Conservation (phyloP, 2,797 vertebrate species). For the Serranus cabrilla region DNA sequence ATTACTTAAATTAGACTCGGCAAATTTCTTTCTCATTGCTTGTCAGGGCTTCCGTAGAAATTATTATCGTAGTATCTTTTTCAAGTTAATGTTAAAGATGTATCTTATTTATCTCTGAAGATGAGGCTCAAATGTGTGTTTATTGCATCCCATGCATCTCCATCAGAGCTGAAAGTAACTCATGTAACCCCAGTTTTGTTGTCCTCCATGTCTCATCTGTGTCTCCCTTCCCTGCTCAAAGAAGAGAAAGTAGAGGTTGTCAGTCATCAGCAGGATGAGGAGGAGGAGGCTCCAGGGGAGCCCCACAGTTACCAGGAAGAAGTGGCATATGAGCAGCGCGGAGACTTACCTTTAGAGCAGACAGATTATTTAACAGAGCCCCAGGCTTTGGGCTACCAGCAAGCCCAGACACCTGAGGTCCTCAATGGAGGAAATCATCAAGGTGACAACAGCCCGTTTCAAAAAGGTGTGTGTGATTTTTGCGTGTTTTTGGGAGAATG, state of each 20-base stretch:
- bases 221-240: constrained; percentile 75
- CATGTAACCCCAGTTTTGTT: constrained; percentile 75
- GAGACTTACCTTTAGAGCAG: constrained; percentile 77
- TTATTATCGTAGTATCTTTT: no score
- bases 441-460: constrained; percentile 72
- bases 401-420: constrained; percentile 82
- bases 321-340: constrained; percentile 70
- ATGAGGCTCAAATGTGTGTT: background rate
- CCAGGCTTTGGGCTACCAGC: constrained; percentile 79
- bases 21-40: no score
- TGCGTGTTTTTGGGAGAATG: constrained; percentile 58
- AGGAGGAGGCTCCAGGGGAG: constrained; percentile 71
- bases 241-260: constrained; percentile 87
- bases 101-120: background rate
- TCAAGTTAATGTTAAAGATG: background rate
- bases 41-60: no score
- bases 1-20: no score
- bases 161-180: constrained; percentile 82
- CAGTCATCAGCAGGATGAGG: constrained; percentile 68
- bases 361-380: constrained; percentile 81
- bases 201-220: constrained; percentile 84
- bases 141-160: constrained; percentile 67
- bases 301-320: constrained; percentile 69
- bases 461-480: constrained; percentile 79
- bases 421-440: constrained; percentile 85